Conservation (phyloP, 2,888 invertebrate genomes). For the Pseudoips prasinana region DNA sequence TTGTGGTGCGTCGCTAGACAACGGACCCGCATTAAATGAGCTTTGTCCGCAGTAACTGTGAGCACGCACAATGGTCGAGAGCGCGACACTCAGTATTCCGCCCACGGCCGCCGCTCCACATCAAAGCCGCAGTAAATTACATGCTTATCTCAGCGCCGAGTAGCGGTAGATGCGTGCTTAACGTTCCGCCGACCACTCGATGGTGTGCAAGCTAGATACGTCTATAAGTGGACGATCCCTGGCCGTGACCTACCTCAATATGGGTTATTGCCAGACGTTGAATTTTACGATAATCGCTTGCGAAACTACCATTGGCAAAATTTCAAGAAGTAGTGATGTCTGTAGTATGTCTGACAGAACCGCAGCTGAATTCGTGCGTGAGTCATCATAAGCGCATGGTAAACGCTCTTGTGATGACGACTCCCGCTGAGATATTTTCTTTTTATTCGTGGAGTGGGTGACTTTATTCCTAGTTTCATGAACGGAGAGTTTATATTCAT, state of each 20-base stretch:
- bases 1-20: constrained; percentile 39
- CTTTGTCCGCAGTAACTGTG: constrained; percentile 46
- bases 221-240: constrained; percentile 52
- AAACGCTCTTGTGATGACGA: constrained; percentile 50
- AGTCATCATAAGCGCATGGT: constrained; percentile 47
- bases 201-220: constrained; percentile 31
- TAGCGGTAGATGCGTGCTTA: constrained; percentile 31
- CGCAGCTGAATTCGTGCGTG: constrained; percentile 40
- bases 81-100: constrained; percentile 47
- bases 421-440: constrained; percentile 51
- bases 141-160: constrained; percentile 42
- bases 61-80: constrained; percentile 24
- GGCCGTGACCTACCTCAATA: constrained; percentile 70
- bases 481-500: constrained; percentile 48
- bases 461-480: constrained; percentile 38
- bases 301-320: constrained; percentile 77
- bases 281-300: constrained; percentile 75
- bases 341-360: constrained; percentile 75
- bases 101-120: constrained; percentile 40
- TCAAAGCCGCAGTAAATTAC: constrained; percentile 49
- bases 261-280: constrained; percentile 72
- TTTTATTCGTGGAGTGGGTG: constrained; percentile 27
- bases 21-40: constrained; percentile 47
- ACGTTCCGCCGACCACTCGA: constrained; percentile 14
- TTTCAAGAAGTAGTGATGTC: constrained; percentile 73